These are phyloP conservation scores for Loripinus fragilis DNA, from an alignment of 2,888 invertebrate genomes.

Conservation along the genomic window DNA sequence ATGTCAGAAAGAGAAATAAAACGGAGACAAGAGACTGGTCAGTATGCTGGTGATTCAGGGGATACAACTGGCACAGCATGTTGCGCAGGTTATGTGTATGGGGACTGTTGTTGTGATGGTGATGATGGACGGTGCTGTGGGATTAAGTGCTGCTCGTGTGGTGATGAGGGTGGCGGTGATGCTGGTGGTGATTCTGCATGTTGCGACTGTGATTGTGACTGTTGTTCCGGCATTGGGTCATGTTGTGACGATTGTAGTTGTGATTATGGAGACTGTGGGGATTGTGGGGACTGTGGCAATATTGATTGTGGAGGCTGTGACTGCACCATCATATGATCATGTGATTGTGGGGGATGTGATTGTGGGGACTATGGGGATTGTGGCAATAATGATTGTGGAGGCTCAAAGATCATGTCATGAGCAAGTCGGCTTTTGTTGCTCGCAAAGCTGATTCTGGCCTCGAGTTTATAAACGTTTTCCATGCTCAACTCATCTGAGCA, in stretches of 20 bases:
- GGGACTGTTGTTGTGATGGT: background rate
- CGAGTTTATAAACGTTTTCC: no score
- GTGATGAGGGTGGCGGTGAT: background rate
- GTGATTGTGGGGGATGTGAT: no score
- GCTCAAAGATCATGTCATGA: no score
- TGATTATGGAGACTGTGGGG: background rate
- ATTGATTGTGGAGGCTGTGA: conserved; percentile 1
- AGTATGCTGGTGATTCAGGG: background rate
- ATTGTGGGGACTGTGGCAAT: background rate
- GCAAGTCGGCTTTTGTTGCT: no score
- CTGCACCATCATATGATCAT: background rate
- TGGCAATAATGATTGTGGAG: no score
- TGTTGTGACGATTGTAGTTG: no score
- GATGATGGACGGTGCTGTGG: background rate
- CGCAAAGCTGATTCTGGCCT: no score
- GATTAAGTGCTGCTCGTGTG: background rate
- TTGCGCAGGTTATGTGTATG: background rate
- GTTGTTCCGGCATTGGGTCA: no score
- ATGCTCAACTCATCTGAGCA: no score
- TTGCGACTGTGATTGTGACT: background rate
- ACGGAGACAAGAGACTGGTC: background rate
- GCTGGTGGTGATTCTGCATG: background rate
- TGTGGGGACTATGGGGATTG: no score
- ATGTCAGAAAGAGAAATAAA: background rate
- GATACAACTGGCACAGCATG: background rate